These are phyloP conservation scores for Vanacampus margaritifer DNA, from an alignment of 2,113 vertebrate species.

Conservation along the genomic window DNA sequence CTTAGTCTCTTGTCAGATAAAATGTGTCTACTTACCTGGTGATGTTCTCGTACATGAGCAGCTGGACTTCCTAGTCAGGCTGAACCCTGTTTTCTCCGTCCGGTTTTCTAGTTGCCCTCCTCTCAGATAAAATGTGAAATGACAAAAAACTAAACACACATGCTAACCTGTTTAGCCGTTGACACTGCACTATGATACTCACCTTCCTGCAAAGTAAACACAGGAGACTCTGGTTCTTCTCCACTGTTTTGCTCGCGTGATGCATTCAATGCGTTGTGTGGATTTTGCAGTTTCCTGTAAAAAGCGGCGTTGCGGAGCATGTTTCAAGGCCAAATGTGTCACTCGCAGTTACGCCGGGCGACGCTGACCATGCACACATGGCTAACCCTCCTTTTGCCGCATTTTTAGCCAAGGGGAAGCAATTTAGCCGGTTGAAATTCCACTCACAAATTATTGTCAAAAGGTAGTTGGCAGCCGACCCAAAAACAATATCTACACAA, in stretches of 20 bases:
- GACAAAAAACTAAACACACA: too few species aligned
- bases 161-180: background rate
- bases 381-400: slow-evolving; percentile 50
- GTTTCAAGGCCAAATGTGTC: slow-evolving; percentile 60
- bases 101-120: background rate
- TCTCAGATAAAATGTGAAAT: background rate
- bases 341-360: slow-evolving; percentile 54
- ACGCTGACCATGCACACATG: slow-evolving; percentile 64
- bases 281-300: slow-evolving; percentile 7
- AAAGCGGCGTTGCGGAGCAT: slow-evolving; percentile 41
- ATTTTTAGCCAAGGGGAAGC: slow-evolving; percentile 66
- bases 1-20: too few species aligned
- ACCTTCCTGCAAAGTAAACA: background rate
- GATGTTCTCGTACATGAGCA: too few species aligned
- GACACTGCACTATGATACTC: background rate
- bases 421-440: slow-evolving; percentile 65
- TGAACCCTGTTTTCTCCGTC: background rate
- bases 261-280: background rate
- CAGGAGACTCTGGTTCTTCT: background rate
- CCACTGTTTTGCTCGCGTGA: too few species aligned
- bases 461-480: slow-evolving; percentile 67
- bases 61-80: too few species aligned
- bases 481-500: slow-evolving; percentile 33
- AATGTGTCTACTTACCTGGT: too few species aligned
- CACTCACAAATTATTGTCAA: slow-evolving; percentile 58